These are phyloP conservation scores for Drosophila parabipectinata DNA, from an alignment of 1,140 invertebrate species.

Conservation along the genomic window DNA sequence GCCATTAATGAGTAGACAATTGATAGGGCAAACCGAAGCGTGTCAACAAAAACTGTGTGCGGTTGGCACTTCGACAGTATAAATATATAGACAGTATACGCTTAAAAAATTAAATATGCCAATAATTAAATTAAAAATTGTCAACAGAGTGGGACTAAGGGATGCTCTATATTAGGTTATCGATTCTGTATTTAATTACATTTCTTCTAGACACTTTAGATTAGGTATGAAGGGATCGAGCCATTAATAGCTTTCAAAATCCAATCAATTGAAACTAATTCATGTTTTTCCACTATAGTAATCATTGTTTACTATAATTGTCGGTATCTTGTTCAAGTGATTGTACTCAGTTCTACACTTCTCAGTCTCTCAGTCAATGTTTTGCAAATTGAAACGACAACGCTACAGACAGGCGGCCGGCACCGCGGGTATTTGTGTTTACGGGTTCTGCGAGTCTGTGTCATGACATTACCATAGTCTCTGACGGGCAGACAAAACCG, in stretches of 20 bases:
- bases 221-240: no score
- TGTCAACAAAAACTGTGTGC: constrained; percentile 47
- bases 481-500: constrained; percentile 39
- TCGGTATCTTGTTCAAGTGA: constrained; percentile 2
- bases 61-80: constrained; percentile 26
- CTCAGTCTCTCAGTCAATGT: constrained; percentile 8
- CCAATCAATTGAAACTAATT: constrained; percentile 36
- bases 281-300: constrained; percentile 7
- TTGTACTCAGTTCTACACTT: constrained; percentile 29
- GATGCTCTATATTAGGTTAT: neutral
- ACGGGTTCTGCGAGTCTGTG: constrained; percentile 17
- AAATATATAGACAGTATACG: constrained; percentile 16
- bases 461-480: constrained; percentile 40
- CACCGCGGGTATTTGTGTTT: neutral
- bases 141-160: neutral
- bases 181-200: neutral
- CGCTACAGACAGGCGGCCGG: constrained; percentile 25
- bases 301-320: constrained; percentile 6
- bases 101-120: constrained; percentile 39
- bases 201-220: no score
- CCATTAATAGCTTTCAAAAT: constrained; percentile 3
- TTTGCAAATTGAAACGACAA: constrained; percentile 57
- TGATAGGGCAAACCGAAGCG: constrained; percentile 48
- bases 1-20: constrained; percentile 57
- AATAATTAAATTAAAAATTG: constrained; percentile 31